phyloP scores from a whole-genome alignment of 2,113 vertebrate species.

The Ciconia stormi region DNA sequence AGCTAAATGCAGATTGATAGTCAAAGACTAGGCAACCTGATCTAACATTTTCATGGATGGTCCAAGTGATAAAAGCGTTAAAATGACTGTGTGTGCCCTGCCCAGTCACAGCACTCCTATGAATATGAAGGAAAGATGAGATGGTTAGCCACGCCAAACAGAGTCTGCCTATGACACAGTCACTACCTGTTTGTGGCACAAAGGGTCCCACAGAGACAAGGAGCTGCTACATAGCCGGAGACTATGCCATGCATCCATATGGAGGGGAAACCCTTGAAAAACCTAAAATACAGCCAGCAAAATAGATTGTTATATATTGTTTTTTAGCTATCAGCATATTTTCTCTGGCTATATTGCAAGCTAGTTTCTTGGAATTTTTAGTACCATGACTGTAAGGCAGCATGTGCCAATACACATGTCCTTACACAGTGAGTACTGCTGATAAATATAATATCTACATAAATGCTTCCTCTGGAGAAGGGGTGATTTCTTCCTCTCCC shows the following conservation, averaged over 20 bases:
- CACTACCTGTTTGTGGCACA: neutral
- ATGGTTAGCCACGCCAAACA: neutral
- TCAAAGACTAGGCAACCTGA: neutral
- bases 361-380: neutral
- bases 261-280: neutral
- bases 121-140: neutral
- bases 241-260: neutral
- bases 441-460: neutral
- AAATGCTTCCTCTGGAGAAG: neutral
- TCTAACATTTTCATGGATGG: neutral
- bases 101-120: neutral
- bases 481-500: neutral
- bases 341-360: neutral
- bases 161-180: neutral
- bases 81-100: neutral
- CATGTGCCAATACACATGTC: neutral
- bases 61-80: neutral
- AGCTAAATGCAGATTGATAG: neutral
- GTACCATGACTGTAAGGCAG: neutral
- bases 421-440: neutral
- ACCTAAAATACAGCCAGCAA: neutral
- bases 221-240: neutral
- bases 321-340: neutral
- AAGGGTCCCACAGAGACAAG: neutral
- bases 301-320: neutral